Conservation (phyloP, 2,113 vertebrate species). For the Todiramphus chloris region DNA sequence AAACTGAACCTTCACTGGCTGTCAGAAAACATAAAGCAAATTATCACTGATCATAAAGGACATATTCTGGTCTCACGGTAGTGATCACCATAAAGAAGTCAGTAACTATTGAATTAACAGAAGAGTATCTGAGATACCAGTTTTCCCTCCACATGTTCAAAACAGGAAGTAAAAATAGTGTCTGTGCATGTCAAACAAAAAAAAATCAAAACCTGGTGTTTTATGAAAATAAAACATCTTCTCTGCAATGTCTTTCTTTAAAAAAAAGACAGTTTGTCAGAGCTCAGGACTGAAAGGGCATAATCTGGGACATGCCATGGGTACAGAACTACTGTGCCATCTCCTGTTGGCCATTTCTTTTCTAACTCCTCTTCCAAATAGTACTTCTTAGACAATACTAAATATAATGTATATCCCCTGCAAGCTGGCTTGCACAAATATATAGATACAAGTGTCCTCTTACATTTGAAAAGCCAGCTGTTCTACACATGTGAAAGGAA, state of each 20-base stretch:
- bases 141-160: background rate
- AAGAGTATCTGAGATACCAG: background rate
- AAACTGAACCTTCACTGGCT: background rate
- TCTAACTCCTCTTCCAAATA: background rate
- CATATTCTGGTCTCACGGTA: background rate
- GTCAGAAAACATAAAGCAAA: background rate
- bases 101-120: background rate
- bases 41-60: background rate
- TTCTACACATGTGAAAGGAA: background rate
- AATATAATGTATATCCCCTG: background rate
- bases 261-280: background rate
- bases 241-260: background rate
- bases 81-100: background rate
- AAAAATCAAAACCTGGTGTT: background rate
- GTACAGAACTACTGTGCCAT: background rate
- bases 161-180: background rate
- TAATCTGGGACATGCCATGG: accelerated
- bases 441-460: background rate
- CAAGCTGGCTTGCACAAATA: background rate
- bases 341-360: background rate
- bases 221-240: background rate
- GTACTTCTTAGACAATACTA: background rate
- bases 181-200: background rate
- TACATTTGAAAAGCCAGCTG: background rate
- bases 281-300: background rate